These are phyloP conservation scores for Acipenser ruthenus DNA, from an alignment of 2,797 vertebrate genomes.

Conservation along the genomic window DNA sequence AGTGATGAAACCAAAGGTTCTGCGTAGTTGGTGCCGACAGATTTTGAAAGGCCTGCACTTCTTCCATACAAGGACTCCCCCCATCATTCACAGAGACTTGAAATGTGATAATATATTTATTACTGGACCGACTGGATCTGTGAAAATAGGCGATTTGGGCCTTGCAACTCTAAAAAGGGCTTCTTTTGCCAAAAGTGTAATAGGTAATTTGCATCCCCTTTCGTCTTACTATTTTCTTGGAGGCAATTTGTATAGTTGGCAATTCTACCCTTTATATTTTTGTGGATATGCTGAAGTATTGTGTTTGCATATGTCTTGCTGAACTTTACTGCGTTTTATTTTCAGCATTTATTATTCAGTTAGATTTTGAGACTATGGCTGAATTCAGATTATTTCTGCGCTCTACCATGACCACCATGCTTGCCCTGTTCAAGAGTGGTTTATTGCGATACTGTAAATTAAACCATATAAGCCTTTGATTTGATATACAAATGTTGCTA, in stretches of 20 bases:
- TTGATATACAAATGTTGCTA: too few species aligned
- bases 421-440: too few species aligned
- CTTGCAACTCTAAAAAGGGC: slow-evolving; percentile 93
- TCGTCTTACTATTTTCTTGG: neutral
- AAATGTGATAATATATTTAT: slow-evolving; percentile 99
- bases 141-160: slow-evolving; percentile 95
- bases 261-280: neutral
- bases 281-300: too few species aligned
- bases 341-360: too few species aligned
- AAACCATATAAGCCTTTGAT: too few species aligned
- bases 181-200: slow-evolving; percentile 97
- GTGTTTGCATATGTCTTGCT: too few species aligned
- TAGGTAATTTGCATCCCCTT: slow-evolving; percentile 60
- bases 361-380: too few species aligned
- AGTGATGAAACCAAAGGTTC: slow-evolving; percentile 96
- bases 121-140: slow-evolving; percentile 92
- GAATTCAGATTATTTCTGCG: too few species aligned
- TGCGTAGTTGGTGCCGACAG: slow-evolving; percentile 94
- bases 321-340: too few species aligned
- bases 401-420: too few species aligned
- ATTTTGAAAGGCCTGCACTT: slow-evolving; percentile 95
- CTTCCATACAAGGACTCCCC: slow-evolving; percentile 88
- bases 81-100: slow-evolving; percentile 95
- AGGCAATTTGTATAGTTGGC: neutral
- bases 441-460: too few species aligned